phyloP scores from a whole-genome alignment of 1,140 invertebrate genomes.

The Solen grandis region DNA sequence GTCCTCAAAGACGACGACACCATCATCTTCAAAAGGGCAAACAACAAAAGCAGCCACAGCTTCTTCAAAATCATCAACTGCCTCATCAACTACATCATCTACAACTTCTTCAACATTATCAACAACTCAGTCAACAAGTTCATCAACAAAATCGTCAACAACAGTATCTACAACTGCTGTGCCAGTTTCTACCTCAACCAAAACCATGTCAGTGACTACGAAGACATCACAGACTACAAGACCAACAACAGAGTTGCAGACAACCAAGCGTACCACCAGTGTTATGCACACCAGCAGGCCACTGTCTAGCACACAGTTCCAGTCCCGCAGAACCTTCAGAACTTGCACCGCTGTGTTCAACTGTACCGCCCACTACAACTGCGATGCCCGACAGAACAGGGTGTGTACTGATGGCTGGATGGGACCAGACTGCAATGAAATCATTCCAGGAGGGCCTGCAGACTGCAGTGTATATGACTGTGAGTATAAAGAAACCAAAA shows the following conservation, averaged over 20 bases:
- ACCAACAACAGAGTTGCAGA: no score
- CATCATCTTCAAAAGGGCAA: not conserved
- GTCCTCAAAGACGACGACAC: not conserved
- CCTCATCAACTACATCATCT: not conserved
- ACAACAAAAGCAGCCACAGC: not conserved
- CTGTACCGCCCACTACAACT: constrained; percentile 30
- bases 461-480: constrained; percentile 32
- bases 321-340: no score
- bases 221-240: no score
- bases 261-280: no score
- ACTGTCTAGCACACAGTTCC: no score
- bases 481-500: no score
- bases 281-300: no score
- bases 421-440: constrained; percentile 24
- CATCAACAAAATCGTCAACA: not conserved
- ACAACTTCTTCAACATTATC: not conserved
- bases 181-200: constrained; percentile 15
- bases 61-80: not conserved
- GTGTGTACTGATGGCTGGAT: constrained; percentile 35
- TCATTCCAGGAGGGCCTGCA: constrained; percentile 7
- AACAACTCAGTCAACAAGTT: not conserved
- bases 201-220: no score
- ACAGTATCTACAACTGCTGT: constrained; percentile 32
- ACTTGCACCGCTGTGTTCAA: constrained; percentile 17
- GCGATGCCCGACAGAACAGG: constrained; percentile 4